These are phyloP conservation scores for Aurelia aurita complex sp. Pacific DNA, from an alignment of 30 jellyfish, hydroid and myxozoan species.

Conservation along the genomic window DNA sequence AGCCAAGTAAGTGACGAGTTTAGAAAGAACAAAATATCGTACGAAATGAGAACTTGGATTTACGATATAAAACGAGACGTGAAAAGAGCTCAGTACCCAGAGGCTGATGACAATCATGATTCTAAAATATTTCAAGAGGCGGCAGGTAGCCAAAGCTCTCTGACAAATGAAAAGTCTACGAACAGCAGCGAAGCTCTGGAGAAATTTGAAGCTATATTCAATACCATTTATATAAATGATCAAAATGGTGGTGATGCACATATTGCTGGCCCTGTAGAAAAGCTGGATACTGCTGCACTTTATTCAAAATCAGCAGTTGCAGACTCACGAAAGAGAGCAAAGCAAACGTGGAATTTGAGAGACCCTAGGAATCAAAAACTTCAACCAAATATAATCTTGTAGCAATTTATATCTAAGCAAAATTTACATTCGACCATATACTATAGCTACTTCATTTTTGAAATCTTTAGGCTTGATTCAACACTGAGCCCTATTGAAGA, in stretches of 20 bases:
- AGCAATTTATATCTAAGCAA: neutral
- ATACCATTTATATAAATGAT: too few species aligned
- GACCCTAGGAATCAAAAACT: slow-evolving; percentile 51
- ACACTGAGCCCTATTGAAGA: too few species aligned
- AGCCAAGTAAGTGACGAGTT: neutral
- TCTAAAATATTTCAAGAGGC: neutral
- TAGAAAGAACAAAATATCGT: neutral
- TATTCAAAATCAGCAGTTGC: slow-evolving; percentile 37
- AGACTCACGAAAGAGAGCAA: neutral
- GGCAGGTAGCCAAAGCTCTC: neutral
- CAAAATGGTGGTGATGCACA: too few species aligned
- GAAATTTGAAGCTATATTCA: slow-evolving; percentile 25
- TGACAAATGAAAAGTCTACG: neutral
- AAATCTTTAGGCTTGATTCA: too few species aligned
- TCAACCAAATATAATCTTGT: slow-evolving; percentile 23
- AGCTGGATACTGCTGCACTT: slow-evolving; percentile 23
- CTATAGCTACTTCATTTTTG: too few species aligned
- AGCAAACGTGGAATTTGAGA: slow-evolving; percentile 37
- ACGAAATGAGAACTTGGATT: slow-evolving; percentile 25
- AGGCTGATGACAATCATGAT: neutral
- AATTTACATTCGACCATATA: too few species aligned
- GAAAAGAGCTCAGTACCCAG: neutral
- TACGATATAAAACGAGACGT: slow-evolving; percentile 16
- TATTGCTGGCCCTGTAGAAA: neutral
- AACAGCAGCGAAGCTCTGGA: slow-evolving; percentile 1